Evolutionary conservation across 2,797 vertebrate species (phyloP).

Genomic region (Falco novaeseelandiae): DNA sequence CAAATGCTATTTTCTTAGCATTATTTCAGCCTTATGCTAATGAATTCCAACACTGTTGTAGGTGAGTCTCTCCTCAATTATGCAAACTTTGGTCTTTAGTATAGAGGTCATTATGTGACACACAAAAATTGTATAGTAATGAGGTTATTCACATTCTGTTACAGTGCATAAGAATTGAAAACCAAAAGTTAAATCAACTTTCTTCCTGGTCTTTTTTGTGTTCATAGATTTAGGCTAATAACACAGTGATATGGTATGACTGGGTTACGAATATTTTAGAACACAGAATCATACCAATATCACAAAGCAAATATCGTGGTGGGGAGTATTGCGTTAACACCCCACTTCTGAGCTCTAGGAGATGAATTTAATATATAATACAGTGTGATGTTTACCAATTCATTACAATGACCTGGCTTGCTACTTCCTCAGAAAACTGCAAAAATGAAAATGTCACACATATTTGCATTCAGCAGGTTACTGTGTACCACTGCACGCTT

Average conservation of each 20-base stretch:
- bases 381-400: slow-evolving; percentile 59
- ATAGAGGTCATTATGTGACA: slow-evolving; percentile 74
- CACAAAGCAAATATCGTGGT: slow-evolving; percentile 53
- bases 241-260: slow-evolving; percentile 3
- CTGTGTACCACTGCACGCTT: slow-evolving; percentile 39
- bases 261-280: slow-evolving; percentile 4
- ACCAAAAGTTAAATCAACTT: slow-evolving; percentile 70
- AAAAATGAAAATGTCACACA: slow-evolving; percentile 63
- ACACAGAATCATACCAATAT: neutral
- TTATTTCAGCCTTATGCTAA: slow-evolving; percentile 56
- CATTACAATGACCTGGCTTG: slow-evolving; percentile 47
- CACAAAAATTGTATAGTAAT: slow-evolving; percentile 70
- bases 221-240: slow-evolving; percentile 48
- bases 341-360: neutral
- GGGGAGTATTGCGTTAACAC: slow-evolving; percentile 39
- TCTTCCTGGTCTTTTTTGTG: slow-evolving; percentile 43
- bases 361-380: slow-evolving; percentile 46
- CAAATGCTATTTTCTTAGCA: slow-evolving; percentile 34
- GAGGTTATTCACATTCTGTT: slow-evolving; percentile 75
- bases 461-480: slow-evolving; percentile 68
- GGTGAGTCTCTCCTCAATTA: slow-evolving; percentile 68
- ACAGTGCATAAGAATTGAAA: slow-evolving; percentile 67
- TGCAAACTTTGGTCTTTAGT: slow-evolving; percentile 68
- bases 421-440: slow-evolving; percentile 44
- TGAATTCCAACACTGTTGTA: slow-evolving; percentile 29